These are phyloP conservation scores for Microtus agrestis DNA, from an alignment of 2,797 vertebrate genomes.

Conservation along the genomic window DNA sequence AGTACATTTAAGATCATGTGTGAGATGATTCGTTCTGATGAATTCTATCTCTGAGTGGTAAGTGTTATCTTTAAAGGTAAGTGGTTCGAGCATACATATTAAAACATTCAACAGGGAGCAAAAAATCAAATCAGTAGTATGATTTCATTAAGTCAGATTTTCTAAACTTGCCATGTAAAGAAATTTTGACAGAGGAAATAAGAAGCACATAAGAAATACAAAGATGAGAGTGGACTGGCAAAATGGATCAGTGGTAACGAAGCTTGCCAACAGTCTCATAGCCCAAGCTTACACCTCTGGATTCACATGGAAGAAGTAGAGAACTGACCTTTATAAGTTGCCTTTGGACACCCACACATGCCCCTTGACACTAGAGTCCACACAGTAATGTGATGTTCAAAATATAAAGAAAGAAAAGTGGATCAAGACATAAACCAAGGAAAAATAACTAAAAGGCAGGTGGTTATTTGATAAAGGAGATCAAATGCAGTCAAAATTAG, in stretches of 20 bases:
- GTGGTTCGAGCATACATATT: not conserved
- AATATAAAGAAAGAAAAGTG: not conserved
- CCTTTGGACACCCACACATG: not conserved
- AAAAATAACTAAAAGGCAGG: not conserved
- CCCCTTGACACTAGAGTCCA: not conserved
- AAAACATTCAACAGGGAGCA: constrained; percentile 29
- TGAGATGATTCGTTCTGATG: constrained; percentile 21
- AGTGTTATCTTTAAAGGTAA: not conserved
- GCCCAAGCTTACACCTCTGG: not conserved
- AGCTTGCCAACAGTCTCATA: not conserved
- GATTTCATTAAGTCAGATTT: constrained; percentile 5
- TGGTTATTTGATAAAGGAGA: not conserved
- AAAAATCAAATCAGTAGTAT: constrained; percentile 4
- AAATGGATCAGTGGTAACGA: not conserved
- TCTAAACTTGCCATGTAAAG: not conserved
- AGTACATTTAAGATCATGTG: not conserved
- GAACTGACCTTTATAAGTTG: not conserved
- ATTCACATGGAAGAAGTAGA: not conserved
- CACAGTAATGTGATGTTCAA: not conserved
- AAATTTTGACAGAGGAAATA: not conserved
- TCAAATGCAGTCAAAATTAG: not conserved
- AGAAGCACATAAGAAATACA: not conserved
- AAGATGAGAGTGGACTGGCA: not conserved
- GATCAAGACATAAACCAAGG: not conserved
- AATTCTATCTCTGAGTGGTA: constrained; percentile 29